Base-by-base conservation (phyloP, 2,888 invertebrate genomes). In the Stenichneumon culpator region DNA sequence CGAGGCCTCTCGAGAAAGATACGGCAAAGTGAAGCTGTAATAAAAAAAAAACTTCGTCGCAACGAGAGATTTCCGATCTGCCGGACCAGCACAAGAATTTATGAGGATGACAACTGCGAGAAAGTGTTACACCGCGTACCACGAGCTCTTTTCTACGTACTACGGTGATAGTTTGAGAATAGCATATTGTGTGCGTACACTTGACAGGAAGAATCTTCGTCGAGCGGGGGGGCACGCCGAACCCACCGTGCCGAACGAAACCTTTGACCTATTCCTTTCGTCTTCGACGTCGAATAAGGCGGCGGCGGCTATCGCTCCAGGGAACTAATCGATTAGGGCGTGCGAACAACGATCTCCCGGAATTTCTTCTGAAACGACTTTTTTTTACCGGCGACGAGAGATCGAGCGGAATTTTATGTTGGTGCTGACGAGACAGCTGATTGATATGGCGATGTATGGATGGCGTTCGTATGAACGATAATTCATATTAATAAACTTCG, bases 101-200 rank as follows among this genome's bases (percentile, higher is more conserved):
- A 79, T 28, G 73, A 73, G 44, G 36, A 78, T 78, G 78, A 83
- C 78, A 83, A 60, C 47, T 47, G 68, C 82, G 82, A 73, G 82
- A 83, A 83, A 83, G 82, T 83, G 82, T 83, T 83, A 68, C 82
- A 67, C 47, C 47, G 32, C 9, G 60, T 57, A 22, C 32, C 32
- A 9, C 63, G 16, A 32, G n/a, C 25, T 63, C 28, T n/a, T 28
- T 19, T 6, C 6, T 28, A 63, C 28, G 28, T 65, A 52, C 50
- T 65, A 52, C 50, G 50, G 50, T 19, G 50, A 74, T 50, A 75
- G 63, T 32, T 14, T 28, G 63, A 63, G 16, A 32, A 28, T 32
- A n/a, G 32, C 16, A 11, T 50, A 28, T 32, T 63, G 65, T 47
- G 74, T 74, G 47, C 32, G n/a, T 75, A 47, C 50, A 65, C 39